Conservation (phyloP, 2,797 vertebrate genomes). For the Hoplostethus atlanticus region DNA sequence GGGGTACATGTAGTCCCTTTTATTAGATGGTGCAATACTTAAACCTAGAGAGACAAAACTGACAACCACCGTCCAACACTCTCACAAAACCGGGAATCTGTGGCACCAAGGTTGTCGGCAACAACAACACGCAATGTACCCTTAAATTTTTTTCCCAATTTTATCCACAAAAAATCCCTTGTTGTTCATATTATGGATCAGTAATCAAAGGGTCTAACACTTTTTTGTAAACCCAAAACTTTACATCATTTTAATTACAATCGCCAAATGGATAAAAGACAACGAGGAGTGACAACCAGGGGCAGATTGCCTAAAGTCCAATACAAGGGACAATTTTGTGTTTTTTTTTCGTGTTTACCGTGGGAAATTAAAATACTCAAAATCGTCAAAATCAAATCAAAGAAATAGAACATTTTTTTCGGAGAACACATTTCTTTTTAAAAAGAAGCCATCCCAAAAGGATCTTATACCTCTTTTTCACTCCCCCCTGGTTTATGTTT, state of each 20-base stretch:
- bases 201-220: conserved; percentile 32
- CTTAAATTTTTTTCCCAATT: no score
- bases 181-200: conserved; percentile 31
- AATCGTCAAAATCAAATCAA: conserved; percentile 17
- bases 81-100: no score
- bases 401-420: conserved; percentile 32
- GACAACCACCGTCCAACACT: no score
- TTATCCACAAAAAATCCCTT: conserved; percentile 22
- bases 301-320: conserved; percentile 44
- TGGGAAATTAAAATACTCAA: conserved; percentile 35
- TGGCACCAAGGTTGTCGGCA: no score
- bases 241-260: conserved; percentile 40
- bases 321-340: conserved; percentile 44
- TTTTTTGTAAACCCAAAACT: conserved; percentile 17
- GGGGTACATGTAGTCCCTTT: no score
- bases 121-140: no score
- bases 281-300: conserved; percentile 31
- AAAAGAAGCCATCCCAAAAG: conserved; percentile 20
- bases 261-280: conserved; percentile 29
- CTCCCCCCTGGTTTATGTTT: conserved; percentile 20
- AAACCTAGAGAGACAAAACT: no score
- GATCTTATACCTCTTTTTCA: conserved; percentile 28
- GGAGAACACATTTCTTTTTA: conserved; percentile 31
- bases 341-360: conserved; percentile 31
- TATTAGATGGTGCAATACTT: no score